Evolutionary conservation across 2,797 vertebrate genomes (phyloP), one percentile per base, ranked within the genome.

Genomic region (Cuniculus paca): DNA sequence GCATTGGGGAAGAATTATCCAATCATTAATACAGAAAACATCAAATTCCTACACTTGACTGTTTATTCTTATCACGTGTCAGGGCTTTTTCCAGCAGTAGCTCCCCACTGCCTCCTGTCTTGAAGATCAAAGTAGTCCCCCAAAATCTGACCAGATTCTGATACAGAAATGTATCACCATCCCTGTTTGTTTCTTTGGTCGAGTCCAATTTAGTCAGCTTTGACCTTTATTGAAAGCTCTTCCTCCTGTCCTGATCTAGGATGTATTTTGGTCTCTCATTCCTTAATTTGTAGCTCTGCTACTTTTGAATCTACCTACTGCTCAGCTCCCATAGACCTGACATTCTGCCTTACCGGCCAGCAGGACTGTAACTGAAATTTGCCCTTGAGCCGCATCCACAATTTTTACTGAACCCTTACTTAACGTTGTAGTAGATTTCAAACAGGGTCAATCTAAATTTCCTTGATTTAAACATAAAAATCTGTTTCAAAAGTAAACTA

Each of bases 401-500:
- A 2, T 52, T 56, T 56, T 39, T 85, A 75, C 36, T 20, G 39
- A 89, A 81, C 14, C 63, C 60, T 92, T 68, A 36, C 63, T 68
- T 19, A 65, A 65, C 34, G 36, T 19, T 85, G 48, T 20, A n/a
- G 60, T 93, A 45, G 77, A 48, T 91, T 92, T 24, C 94, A 14
- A 94, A 70, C 26, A 88, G 31, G 28, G 34, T 12, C 39, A 65
- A 90, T 88, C 50, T 98, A 98, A 98, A 94, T 88, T 93, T 31
- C 78, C 63, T 95, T 89, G 95, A 95, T 97, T 95, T 95, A 80
- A 97, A 79, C 74, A 81, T 63, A 90, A 92, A 95, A 94, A 24
- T 84, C 52, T 96, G 39, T 92, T 52, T 80, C 93, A 97, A 97
- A 97, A 78, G 34, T 84, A 78, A 85, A 70, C 81, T 79, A 45